These are phyloP conservation scores for Acleris holmiana DNA, from an alignment of 2,888 invertebrate species.

Conservation along the genomic window DNA sequence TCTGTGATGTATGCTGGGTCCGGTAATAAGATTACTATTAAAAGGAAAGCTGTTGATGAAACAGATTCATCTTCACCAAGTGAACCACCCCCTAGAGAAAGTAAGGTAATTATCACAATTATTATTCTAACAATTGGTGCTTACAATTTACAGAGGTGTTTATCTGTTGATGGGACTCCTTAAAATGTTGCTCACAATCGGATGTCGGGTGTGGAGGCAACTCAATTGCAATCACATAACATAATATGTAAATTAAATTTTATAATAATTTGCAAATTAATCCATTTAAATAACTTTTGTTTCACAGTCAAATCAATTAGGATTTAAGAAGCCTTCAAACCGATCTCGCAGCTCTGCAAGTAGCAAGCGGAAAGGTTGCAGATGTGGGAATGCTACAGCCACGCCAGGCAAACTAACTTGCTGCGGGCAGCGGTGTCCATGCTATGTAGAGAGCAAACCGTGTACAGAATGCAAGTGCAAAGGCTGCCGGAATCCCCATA, in stretches of 20 bases:
- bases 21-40: conserved; percentile 93
- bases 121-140: no score
- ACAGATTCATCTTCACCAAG: conserved; percentile 69
- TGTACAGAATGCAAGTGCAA: conserved; percentile 96
- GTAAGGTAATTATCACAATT: conserved; percentile 58
- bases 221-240: no score
- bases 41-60: conserved; percentile 88
- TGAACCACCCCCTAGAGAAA: conserved; percentile 68
- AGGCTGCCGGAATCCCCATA: conserved; percentile 96
- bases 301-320: conserved; percentile 70
- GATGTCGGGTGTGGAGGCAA: no score
- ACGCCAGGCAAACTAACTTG: conserved; percentile 96
- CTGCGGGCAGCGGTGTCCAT: conserved; percentile 96
- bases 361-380: conserved; percentile 89
- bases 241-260: not conserved
- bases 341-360: conserved; percentile 72
- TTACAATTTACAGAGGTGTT: no score
- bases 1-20: conserved; percentile 92
- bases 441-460: conserved; percentile 95
- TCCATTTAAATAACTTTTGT: not conserved
- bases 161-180: no score
- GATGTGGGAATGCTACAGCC: conserved; percentile 95
- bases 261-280: not conserved
- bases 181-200: no score
- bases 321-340: conserved; percentile 80